phyloP scores from a whole-genome alignment of 2,888 invertebrate species.

The Drosophila siamana region DNA sequence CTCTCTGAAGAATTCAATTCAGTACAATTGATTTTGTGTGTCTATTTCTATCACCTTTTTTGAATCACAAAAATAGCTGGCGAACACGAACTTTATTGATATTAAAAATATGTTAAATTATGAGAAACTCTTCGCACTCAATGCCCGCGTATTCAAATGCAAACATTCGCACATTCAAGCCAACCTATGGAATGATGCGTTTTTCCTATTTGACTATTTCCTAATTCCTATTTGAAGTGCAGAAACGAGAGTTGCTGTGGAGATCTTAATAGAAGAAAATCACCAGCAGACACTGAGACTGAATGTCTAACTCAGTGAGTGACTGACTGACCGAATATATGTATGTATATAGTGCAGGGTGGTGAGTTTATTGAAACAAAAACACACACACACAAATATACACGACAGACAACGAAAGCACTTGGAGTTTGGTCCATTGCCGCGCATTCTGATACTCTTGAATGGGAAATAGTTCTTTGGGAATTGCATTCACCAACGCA shows the following conservation, averaged over 20 bases:
- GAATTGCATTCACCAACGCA: constrained; percentile 61
- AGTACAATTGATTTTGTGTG: too few species aligned
- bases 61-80: neutral
- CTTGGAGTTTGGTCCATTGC: constrained; percentile 19
- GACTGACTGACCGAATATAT: constrained; percentile 15
- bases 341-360: constrained; percentile 16
- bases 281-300: neutral
- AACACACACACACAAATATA: constrained; percentile 3
- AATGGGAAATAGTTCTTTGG: constrained; percentile 54
- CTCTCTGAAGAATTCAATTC: too few species aligned
- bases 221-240: too few species aligned
- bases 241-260: neutral
- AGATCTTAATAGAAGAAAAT: neutral
- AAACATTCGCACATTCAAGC: constrained; percentile 1
- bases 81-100: neutral
- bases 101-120: neutral
- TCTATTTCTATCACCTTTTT: too few species aligned
- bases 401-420: constrained; percentile 6
- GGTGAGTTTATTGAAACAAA: constrained; percentile 24
- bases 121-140: neutral
- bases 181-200: too few species aligned
- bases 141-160: neutral
- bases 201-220: too few species aligned
- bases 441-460: constrained; percentile 59
- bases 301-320: constrained; percentile 3